phyloP scores from a whole-genome alignment of 2,113 vertebrate species.

The Petrocephalus microphthalmus region DNA sequence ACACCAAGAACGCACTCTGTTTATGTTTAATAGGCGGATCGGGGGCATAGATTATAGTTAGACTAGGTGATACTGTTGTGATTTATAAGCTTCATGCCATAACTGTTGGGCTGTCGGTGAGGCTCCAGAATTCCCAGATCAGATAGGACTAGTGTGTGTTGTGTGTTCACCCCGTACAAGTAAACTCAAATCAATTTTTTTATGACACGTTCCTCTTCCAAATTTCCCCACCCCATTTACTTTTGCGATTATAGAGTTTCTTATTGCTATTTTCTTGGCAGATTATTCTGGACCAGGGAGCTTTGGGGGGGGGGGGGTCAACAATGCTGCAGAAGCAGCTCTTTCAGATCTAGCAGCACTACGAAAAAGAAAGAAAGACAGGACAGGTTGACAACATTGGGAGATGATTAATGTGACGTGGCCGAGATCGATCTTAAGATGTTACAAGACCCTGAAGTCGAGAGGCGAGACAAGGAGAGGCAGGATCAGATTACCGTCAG shows the following conservation, averaged over 20 bases:
- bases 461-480: neutral
- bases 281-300: neutral
- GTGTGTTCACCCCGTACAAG: neutral
- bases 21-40: neutral
- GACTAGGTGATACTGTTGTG: neutral
- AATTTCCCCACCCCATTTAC: neutral
- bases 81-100: neutral
- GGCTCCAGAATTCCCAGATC: neutral
- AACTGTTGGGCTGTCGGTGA: neutral
- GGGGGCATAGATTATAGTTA: neutral
- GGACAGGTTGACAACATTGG: neutral
- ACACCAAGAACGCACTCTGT: neutral
- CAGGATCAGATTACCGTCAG: neutral
- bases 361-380: neutral
- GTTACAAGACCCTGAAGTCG: neutral
- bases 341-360: neutral
- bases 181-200: neutral
- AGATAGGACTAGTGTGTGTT: neutral
- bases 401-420: conserved; percentile 1
- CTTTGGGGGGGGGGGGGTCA: neutral
- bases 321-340: neutral
- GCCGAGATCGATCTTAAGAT: neutral
- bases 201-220: neutral
- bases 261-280: neutral
- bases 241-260: neutral